Base-by-base conservation (phyloP, 2,113 vertebrate genomes). In the Eublepharis macularius region DNA sequence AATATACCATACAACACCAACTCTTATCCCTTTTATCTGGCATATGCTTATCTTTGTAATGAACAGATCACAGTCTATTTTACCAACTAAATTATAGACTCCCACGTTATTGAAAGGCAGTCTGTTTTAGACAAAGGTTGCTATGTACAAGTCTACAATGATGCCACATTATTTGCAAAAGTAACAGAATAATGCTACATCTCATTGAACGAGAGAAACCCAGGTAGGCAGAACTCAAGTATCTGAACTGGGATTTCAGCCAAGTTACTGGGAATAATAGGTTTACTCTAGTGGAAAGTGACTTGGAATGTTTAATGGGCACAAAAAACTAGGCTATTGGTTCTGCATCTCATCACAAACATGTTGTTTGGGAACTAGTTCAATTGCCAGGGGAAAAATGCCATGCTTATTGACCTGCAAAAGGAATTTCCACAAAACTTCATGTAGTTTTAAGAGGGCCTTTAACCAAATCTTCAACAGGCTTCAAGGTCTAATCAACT, bases 241-340 rank as follows among this genome's bases (percentile, higher is more conserved):
- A 89, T 87, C 79, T 90, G 51, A 91, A 69, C 36, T 93, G 93
- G 92, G 92, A 90, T 57, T 80, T 91, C 70, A 63, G 94, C 92
- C 92, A 87, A 80, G 65, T 36, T 72, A 90, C 85, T 0, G 0
- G 77, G 86, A 73, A 89, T 93, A 76, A 91, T 77, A 82, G 80
- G 21, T 81, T 86, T 94, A 93, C 85, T 72, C 85, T 81, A 91
- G 83, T 91, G 88, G 92, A 89, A 88, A 92, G 80, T 81, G 68
- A 70, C 4, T 7, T 0, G 0, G 89, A 81, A 81, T 88, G 90
- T 85, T 93, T 76, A 89, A 68, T 0, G 0, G 69, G 51, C 47
- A 57, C 83, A 78, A 57, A 69, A 86, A 80, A 78, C 80, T 2
- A 19, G 89, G 81, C 63, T 66, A 54, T 86, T 81, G 74, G 45